Percentiles rank a stretch among this genome's conserved stretches.
phyloP scores from a whole-genome alignment of 2,113 vertebrate genomes.

The Leptodactylus fuscus region DNA sequence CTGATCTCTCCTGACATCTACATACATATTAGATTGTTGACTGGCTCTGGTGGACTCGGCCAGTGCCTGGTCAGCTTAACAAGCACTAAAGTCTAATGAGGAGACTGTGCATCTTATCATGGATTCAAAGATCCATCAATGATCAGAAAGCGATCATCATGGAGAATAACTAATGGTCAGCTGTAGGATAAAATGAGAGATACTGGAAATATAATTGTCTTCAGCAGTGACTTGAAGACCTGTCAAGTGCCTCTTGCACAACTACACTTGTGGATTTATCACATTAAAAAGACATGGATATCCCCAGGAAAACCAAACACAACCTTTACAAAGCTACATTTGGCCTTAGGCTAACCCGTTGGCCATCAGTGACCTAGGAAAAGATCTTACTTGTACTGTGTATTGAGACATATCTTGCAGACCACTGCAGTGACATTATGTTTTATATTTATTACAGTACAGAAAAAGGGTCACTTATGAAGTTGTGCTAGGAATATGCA shows the following conservation, averaged over 20 bases:
- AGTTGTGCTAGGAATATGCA: neutral
- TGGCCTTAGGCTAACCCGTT: neutral
- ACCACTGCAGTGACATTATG: neutral
- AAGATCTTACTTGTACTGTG: neutral
- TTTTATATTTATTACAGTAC: neutral
- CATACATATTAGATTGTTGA: too few relatives aligned
- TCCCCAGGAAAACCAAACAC: neutral
- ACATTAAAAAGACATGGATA: neutral
- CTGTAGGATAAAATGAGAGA: neutral
- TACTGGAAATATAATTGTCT: neutral
- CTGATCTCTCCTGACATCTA: too few relatives aligned
- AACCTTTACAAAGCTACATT: neutral
- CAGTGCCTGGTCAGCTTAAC: too few relatives aligned
- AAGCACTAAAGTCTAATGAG: too few relatives aligned
- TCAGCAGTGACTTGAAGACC: neutral
- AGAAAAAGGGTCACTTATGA: neutral
- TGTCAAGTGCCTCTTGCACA: neutral
- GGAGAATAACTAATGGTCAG: neutral
- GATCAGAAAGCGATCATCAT: neutral
- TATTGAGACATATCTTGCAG: neutral
- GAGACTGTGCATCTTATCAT: too few relatives aligned
- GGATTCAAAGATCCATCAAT: neutral
- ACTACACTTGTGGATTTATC: neutral
- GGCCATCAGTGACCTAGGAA: neutral
- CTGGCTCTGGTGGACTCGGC: too few relatives aligned